Percentiles rank a stretch among this genome's conserved stretches.
phyloP scores from a whole-genome alignment of 2,113 vertebrate genomes.

The Myiozetetes cayanensis region DNA sequence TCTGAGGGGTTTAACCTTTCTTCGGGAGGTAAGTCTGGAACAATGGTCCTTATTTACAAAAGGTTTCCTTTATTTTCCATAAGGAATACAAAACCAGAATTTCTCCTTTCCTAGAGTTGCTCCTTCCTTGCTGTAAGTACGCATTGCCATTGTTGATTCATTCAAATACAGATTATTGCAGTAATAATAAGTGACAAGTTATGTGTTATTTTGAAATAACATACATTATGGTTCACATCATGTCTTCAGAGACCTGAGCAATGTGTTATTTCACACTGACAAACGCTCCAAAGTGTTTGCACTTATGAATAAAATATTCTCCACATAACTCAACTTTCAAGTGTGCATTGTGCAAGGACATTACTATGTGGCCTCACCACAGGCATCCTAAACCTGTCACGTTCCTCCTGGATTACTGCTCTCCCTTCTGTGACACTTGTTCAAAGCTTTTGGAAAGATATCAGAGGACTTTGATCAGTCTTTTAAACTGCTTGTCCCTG shows the following conservation, averaged over 20 bases:
- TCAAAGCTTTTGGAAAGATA: background rate
- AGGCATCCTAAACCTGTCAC: background rate
- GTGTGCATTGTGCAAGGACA: background rate
- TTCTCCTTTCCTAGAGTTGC: background rate
- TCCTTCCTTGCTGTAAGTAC: background rate
- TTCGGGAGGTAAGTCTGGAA: conserved; percentile 31
- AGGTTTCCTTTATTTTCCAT: conserved; percentile 52
- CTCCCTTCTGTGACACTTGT: background rate
- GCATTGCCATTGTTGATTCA: background rate
- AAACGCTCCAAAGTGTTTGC: conserved; percentile 10
- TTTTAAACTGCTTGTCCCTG: background rate
- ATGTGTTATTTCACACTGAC: conserved; percentile 22
- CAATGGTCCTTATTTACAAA: conserved; percentile 40
- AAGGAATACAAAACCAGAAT: conserved; percentile 18
- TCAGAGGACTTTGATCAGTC: background rate
- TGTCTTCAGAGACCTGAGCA: conserved; percentile 38
- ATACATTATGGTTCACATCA: conserved; percentile 50
- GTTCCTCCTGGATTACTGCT: background rate
- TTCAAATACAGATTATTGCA: conserved; percentile 23
- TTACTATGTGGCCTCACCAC: background rate
- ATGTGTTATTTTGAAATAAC: conserved; percentile 59
- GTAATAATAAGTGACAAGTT: conserved; percentile 47
- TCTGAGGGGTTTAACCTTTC: conserved; percentile 57
- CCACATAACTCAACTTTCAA: background rate
- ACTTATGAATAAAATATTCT: conserved; percentile 24